Evolutionary conservation across 2,113 vertebrate species (phyloP).

Genomic region (Mungos mungo): DNA sequence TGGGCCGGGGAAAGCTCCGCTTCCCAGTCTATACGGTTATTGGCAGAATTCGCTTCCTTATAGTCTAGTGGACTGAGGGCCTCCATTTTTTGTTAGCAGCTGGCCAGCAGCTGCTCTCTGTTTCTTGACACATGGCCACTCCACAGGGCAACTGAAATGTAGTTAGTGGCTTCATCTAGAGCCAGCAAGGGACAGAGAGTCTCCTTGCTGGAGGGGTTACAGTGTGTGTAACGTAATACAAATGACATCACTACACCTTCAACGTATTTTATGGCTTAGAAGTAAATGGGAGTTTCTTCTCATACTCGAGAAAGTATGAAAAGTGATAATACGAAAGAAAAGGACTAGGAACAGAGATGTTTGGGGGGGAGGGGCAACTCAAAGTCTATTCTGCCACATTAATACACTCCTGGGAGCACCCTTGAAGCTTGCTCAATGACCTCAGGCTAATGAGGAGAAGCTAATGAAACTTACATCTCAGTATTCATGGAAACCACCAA

Average conservation of each 20-base stretch:
- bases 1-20: not conserved
- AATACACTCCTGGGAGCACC: not conserved
- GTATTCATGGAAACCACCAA: not conserved
- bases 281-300: not conserved
- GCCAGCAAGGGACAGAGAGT: not conserved
- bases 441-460: not conserved
- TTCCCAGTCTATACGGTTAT: accelerated
- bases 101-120: not conserved
- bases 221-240: not conserved
- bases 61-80: not conserved
- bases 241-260: not conserved
- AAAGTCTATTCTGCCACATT: not conserved
- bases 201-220: not conserved
- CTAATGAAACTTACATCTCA: not conserved
- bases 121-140: not conserved
- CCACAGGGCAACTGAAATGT: not conserved
- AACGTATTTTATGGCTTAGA: not conserved
- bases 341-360: not conserved
- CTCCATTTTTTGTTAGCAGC: not conserved
- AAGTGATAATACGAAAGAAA: not conserved
- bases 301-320: not conserved
- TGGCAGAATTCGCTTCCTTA: not conserved
- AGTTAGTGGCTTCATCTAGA: not conserved
- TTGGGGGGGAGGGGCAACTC: not conserved
- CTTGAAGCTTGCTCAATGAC: not conserved